Base-by-base conservation (phyloP, 2,113 vertebrate species). In the Nyctereutes procyonoides region DNA sequence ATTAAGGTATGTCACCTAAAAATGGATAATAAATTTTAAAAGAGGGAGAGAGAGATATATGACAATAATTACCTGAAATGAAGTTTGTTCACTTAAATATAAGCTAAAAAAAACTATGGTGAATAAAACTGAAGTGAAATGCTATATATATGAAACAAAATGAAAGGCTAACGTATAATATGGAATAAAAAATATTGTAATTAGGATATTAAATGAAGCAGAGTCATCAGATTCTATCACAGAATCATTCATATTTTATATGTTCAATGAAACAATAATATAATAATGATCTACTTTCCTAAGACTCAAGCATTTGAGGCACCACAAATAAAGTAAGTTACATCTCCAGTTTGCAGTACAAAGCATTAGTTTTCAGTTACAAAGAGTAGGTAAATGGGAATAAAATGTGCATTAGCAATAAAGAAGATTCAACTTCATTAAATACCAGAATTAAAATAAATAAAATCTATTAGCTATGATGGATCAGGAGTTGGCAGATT, bases 251-350 rank as follows among this genome's bases (percentile, higher is more conserved):
- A 67, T 67, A 88, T 76, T 91, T 90, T 69, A 91, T 28, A 58
- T 62, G 24, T 26, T 90, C 30, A 96, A 30, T 58, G 60, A 74
- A 60, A 96, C 35, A 65, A 16, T 86, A 93, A 67, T 74, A 81
- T 60, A 67, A 63, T 62, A 55, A 73, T 71, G 17, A 74, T 67
- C 88, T 96, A 88, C 30, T 85, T 95, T 94, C 43, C 43, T 60
- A 76, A 94, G n/a, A 86, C 22, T 90, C 89, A 86, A 81, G 30
- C n/a, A 95, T 90, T 48, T 24, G 79, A 84, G 43, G 26, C 15
- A 83, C 60, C 84, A 92, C 56, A 88, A 67, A 93, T 71, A 77
- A 95, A 95, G 9, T n/a, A 71, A 95, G n/a, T 77, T 92, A 94
- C 1, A 51, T 51, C n/a, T 35, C 20, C 15, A 88, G 12, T 48